Evolutionary conservation across 1,140 invertebrate genomes (phyloP), one percentile per base, ranked within the genome.

Genomic region (Trachelipus rathkii): DNA sequence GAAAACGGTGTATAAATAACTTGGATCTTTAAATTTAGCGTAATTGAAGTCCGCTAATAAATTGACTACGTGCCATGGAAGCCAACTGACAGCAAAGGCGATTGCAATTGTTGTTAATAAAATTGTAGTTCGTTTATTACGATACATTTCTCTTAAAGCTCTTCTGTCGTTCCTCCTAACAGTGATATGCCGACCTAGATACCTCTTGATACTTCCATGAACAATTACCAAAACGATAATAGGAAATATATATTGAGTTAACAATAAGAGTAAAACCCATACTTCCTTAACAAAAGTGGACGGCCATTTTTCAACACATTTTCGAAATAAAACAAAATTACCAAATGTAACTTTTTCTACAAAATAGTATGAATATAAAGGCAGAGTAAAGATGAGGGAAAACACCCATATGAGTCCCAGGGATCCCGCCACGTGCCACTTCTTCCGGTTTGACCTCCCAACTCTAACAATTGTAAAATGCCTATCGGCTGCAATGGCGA

Each of bases 401-500:
- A 88, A 83, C 11, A 87, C 73, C 88, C 89, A 89, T 24, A 79
- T 79, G 21, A 74, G 72, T 7, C 44, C 76, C 24, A 81, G 68
- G 13, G 80, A 81, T 19, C 77, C 76, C n/a, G 75, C 74, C 10
- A 81, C 80, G 67, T 81, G 76, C 10, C 74, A 72, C 19, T 74
- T 74, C 60, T 71, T 81, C n/a, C 80, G 24, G 11, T 73, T 60
- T 7, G 80, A 77, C 43, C 77, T 66, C 2, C 80, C 80, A n/a
- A 77, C 80, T 44, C 73, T 72, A 15, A 89, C 87, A 81, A 89
- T 88, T 15, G 87, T 87, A 82, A 87, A 84, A 78, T 86, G 89
- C 21, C 89, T 84, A 80, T 89, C 89, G 0, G 89, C 82, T 10
- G 89, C 89, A 19, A 90, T 90, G 33, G 87, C 88, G 0, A 88